Conservation (phyloP, 2,888 invertebrate genomes). For the Idaea biselata region DNA sequence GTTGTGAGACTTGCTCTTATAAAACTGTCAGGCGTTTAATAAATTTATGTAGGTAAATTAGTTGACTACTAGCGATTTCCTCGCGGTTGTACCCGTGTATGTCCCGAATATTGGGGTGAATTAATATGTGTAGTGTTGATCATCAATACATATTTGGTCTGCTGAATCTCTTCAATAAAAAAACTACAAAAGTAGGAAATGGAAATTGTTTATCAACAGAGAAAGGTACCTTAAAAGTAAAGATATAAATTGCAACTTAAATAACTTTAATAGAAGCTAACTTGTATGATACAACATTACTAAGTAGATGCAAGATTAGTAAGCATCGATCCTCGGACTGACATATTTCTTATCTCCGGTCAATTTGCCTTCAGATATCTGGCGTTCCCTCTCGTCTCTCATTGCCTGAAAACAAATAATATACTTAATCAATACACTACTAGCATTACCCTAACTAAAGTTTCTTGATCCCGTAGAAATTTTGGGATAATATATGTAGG, state of each 20-base stretch:
- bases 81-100: not conserved
- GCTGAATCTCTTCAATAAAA: not conserved
- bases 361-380: conserved; percentile 83
- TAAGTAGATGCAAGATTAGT: conserved; percentile 47
- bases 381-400: conserved; percentile 82
- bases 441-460: no score
- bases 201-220: no score
- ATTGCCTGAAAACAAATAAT: conserved; percentile 70
- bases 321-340: conserved; percentile 82
- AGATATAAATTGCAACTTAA: conserved; percentile 7
- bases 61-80: not conserved
- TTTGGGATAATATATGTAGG: no score
- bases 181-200: not conserved
- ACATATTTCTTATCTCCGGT: conserved; percentile 80
- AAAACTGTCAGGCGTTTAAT: not conserved
- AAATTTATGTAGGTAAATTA: not conserved
- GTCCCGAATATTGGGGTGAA: no score
- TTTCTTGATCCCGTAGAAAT: not conserved
- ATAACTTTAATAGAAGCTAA: conserved; percentile 21
- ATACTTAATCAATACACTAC: not conserved
- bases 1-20: not conserved
- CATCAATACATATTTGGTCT: no score
- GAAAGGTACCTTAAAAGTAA: not conserved
- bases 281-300: conserved; percentile 12
- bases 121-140: no score